Percentiles rank a stretch among this genome's conserved stretches.
These are phyloP conservation scores for Caenorhabditis inopinata DNA, from an alignment of 1,140 invertebrate genomes.

Conservation along the genomic window DNA sequence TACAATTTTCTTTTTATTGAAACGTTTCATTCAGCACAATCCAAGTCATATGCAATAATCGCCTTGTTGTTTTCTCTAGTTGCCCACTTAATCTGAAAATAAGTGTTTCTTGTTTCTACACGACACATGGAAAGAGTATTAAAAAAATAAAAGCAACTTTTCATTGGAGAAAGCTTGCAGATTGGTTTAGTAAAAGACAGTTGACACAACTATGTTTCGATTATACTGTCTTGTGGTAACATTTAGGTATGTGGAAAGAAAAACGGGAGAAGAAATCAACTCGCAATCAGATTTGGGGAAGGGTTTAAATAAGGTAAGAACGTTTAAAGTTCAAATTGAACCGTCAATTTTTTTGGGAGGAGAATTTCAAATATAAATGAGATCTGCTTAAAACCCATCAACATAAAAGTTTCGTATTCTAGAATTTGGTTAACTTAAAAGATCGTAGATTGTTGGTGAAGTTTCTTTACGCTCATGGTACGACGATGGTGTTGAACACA, in stretches of 20 bases:
- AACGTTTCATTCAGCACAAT: no score
- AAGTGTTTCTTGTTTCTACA: neutral
- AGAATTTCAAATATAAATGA: neutral
- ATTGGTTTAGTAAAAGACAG: neutral
- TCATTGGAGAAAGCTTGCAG: neutral
- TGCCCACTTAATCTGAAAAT: conserved; percentile 27
- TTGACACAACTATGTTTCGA: neutral
- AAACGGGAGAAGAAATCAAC: conserved; percentile 1
- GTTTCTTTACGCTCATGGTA: conserved; percentile 65
- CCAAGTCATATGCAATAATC: conserved; percentile 6
- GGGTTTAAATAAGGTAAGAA: neutral
- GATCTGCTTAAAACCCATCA: neutral
- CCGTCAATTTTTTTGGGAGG: neutral
- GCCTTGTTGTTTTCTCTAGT: neutral
- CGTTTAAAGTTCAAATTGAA: conserved; percentile 10
- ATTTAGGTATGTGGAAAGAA: neutral
- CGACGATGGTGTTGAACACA: conserved; percentile 63
- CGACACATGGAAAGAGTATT: neutral
- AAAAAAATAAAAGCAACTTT: neutral
- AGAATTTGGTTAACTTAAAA: conserved; percentile 50
- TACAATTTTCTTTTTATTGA: no score
- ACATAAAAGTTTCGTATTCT: neutral
- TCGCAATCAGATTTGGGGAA: conserved; percentile 3
- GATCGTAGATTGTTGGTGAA: conserved; percentile 64
- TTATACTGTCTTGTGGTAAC: neutral